These are phyloP conservation scores for Tetramorium parvispinum DNA, from an alignment of 1,140 invertebrate genomes.

Conservation along the genomic window DNA sequence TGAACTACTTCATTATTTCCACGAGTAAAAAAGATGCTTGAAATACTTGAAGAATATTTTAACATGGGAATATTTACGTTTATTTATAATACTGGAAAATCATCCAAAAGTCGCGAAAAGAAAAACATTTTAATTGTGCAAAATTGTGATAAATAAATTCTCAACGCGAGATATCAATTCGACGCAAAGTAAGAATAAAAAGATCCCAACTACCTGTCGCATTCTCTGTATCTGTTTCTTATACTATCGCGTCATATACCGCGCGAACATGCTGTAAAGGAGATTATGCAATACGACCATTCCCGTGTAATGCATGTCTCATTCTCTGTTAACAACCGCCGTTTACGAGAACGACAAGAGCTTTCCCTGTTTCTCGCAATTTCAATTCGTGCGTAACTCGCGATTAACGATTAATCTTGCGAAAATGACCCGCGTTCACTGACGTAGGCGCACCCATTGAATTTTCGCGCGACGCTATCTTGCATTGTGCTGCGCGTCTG, in stretches of 20 bases:
- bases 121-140: too few relatives aligned
- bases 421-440: not conserved
- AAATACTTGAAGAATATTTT: not conserved
- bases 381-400: not conserved
- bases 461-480: slow-evolving; percentile 27
- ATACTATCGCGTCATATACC: not conserved
- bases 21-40: not conserved
- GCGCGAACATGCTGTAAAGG: not conserved
- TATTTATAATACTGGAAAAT: not conserved
- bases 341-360: slow-evolving; percentile 29
- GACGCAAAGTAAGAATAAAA: not conserved
- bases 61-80: not conserved
- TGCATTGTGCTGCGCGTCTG: slow-evolving; percentile 15
- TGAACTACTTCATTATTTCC: not conserved
- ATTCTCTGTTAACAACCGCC: not conserved
- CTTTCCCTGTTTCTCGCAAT: not conserved
- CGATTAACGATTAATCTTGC: slow-evolving; percentile 19
- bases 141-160: not conserved
- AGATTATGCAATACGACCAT: not conserved
- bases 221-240: not conserved
- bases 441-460: not conserved
- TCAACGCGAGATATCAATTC: not conserved
- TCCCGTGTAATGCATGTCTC: not conserved
- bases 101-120: not conserved
- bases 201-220: not conserved